Base-by-base conservation (phyloP, 2,113 vertebrate species). In the Brachyistius frenatus region DNA sequence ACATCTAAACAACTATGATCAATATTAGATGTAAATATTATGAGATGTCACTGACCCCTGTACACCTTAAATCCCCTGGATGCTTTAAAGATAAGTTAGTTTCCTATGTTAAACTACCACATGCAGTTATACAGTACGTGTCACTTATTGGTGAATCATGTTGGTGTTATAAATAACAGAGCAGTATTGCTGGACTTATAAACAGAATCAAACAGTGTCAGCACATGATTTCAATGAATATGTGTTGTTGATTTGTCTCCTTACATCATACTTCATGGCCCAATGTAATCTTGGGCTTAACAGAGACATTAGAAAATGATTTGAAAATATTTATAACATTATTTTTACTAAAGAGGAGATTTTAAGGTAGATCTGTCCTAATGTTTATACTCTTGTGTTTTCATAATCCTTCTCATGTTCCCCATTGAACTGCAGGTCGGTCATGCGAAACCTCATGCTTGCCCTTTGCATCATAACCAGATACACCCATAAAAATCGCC, bases 401-500 rank as follows among this genome's bases (percentile, higher is more conserved):
- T 0, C 30, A 33, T 39, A 53, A 10, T 64, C 33, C 14, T 57
- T 63, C 33, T 67, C 5, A 3, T 63, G 47, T 62, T 66, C 53
- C 53, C 30, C 0, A 0, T 1, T 73, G 66, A 85, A 56, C 44
- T 9, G 35, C 32, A 32, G 35, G 46, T 64, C 14, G 0, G 0
- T 74, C 77, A 60, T 73, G 52, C 77, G 82, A 81, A 54, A 57
- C 37, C 11, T 32, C 1, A 5, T 32, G 53, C 47, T 53, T 56
- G 47, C 62, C 68, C 69, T 82, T 81, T 79, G 23, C 70, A 64
- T 72, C 66, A 82, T 15, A 66, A 85, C 65, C 30, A 68, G 69
- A 73, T 55, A 71, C 71, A 61, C 56, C 56, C 72, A 65, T 73
- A 77, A 83, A 71, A 44, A 50, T 33, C 44, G 47, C 52, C 41